phyloP scores from a whole-genome alignment of 2,113 vertebrate genomes.

The Brachionichthys hirsutus region DNA sequence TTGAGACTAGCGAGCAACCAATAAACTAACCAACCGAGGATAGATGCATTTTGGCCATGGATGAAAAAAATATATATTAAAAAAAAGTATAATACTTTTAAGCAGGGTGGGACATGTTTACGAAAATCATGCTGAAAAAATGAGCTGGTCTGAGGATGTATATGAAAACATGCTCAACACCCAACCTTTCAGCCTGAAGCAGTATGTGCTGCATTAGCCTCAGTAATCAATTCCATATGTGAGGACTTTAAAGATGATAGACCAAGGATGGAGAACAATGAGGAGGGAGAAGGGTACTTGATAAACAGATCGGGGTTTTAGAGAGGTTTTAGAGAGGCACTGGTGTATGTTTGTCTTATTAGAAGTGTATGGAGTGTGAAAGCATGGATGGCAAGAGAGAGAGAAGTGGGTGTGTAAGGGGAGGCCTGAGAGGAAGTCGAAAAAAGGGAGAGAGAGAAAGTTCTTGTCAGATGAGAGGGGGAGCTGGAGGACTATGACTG shows the following conservation, averaged over 20 bases:
- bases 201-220: conserved; percentile 55
- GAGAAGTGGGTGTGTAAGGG: conserved; percentile 28
- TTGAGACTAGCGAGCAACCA: too few species aligned
- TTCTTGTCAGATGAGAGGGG: conserved; percentile 60
- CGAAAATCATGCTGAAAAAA: conserved; percentile 36
- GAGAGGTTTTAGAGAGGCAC: conserved; percentile 41
- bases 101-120: conserved; percentile 30
- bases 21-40: too few species aligned
- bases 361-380: conserved; percentile 32
- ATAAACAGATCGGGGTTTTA: conserved; percentile 56
- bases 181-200: conserved; percentile 43
- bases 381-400: conserved; percentile 11
- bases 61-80: too few species aligned
- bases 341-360: conserved; percentile 54
- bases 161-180: conserved; percentile 42
- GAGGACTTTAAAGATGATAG: conserved; percentile 29
- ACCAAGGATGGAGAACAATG: conserved; percentile 31
- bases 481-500: conserved; percentile 67
- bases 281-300: conserved; percentile 34
- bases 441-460: conserved; percentile 25
- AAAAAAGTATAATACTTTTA: too few species aligned
- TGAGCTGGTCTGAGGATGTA: conserved; percentile 31
- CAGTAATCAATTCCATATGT: conserved; percentile 71
- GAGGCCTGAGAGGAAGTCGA: conserved; percentile 18
- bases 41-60: too few species aligned